Evolutionary conservation across 2,113 vertebrate genomes (phyloP), one percentile per base, ranked within the genome.

Genomic region (Pyrgilauda ruficollis): DNA sequence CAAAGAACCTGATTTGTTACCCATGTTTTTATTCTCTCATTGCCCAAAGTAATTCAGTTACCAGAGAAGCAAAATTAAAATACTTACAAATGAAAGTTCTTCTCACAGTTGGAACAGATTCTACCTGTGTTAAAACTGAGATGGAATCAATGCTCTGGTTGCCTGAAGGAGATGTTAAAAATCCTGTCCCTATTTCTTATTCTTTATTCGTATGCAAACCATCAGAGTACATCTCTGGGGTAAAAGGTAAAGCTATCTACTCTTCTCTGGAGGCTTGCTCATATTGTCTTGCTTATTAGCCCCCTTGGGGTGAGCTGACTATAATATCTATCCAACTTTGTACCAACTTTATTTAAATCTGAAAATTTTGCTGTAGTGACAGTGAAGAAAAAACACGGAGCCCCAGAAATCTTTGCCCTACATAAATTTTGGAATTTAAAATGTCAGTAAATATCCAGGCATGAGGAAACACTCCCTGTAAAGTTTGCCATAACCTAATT

Each of bases 281-380:
- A 44, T 68, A 81, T 59, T 93, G 79, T 74, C 72, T 84, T 92
- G 35, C 16, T 95, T 92, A 84, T 94, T 95, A 92, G 11, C 11
- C 35, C 59, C 61, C 64, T 72, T 91, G 66, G 53, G 53, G n/a
- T 74, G 84, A 93, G 27, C 44, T 84, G 56, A 56, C 66, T 87
- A 55, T 31, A 78, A 84, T 52, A 84, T 49, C 61, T 44, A 44
- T 52, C 20, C 22, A 82, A 82, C 52, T 89, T 72, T 52, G 23
- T 33, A 64, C 28, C 44, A 90, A 86, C 24, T 77, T 96, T 56
- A 82, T 87, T 91, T 89, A 92, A 87, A 91, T 75, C 47, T 78
- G 68, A 78, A 49, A 64, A 56, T 82, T 89, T 87, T 89, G 31
- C 80, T 70, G 61, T 50, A 72, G 33, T 72, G 61, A 87, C 64